Evolutionary conservation across 1,140 invertebrate species (phyloP).

Genomic region (Limonius californicus): DNA sequence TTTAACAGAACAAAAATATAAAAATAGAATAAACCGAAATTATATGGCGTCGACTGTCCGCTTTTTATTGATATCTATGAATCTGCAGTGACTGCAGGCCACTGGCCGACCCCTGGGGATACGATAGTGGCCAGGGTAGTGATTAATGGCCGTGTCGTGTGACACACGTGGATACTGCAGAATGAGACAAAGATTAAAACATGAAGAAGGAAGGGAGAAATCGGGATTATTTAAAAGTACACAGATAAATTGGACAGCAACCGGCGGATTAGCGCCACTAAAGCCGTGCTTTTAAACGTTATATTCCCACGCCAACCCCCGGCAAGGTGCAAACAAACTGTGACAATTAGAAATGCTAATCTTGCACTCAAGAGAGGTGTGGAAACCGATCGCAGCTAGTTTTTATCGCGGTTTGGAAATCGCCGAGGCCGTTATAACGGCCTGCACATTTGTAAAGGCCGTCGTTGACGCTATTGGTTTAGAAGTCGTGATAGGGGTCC

Average conservation of each 20-base stretch:
- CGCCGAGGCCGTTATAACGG: not conserved
- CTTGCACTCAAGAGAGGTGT: no score
- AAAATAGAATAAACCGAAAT: not conserved
- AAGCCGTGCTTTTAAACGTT: no score
- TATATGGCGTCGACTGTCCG: not conserved
- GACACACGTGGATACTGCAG: slow-evolving; percentile 7
- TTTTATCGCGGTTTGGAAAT: not conserved
- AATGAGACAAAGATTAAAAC: slow-evolving; percentile 5
- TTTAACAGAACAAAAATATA: not conserved
- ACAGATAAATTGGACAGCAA: not conserved
- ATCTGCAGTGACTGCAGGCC: slow-evolving; percentile 3
- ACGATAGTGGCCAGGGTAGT: slow-evolving; percentile 2
- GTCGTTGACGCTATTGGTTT: not conserved
- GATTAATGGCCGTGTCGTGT: slow-evolving; percentile 9
- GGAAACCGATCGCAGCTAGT: not conserved
- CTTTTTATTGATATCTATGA: slow-evolving; percentile 11
- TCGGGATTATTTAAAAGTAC: not conserved
- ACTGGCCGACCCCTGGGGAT: not conserved
- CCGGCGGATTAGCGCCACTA: no score
- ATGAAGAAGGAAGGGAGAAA: not conserved
- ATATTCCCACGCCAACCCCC: no score
- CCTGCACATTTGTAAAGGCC: not conserved
- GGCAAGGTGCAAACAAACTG: not conserved
- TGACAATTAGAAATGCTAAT: no score
- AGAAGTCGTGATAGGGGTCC: not conserved